Evolutionary conservation across 2,113 vertebrate species (phyloP).

Genomic region (Delphinapterus leucas): DNA sequence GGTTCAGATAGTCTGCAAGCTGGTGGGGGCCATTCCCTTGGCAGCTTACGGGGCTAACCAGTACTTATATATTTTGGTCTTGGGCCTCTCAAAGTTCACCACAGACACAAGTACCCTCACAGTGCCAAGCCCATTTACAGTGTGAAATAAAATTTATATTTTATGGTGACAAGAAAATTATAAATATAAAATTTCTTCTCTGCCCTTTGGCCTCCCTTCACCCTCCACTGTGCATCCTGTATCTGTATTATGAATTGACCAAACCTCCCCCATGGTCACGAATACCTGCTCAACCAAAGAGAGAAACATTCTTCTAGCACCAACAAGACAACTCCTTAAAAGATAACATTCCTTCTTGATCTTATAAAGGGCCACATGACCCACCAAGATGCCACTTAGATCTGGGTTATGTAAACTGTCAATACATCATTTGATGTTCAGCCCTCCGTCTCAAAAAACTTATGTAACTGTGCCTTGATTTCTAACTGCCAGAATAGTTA

Average conservation of each 20-base stretch:
- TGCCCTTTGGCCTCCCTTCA: slow-evolving; percentile 52
- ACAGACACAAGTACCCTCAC: slow-evolving; percentile 87
- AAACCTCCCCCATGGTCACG: not conserved
- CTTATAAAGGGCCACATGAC: not conserved
- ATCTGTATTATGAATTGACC: not conserved
- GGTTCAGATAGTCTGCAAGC: not conserved
- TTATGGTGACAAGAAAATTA: slow-evolving; percentile 9
- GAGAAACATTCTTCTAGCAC: not conserved
- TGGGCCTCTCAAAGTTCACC: slow-evolving; percentile 80
- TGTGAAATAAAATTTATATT: slow-evolving; percentile 9
- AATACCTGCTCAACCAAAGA: not conserved
- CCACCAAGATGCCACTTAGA: not conserved
- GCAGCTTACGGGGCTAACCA: slow-evolving; percentile 69
- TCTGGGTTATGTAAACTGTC: not conserved
- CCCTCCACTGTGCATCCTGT: not conserved
- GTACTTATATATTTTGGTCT: slow-evolving; percentile 59
- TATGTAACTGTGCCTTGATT: not conserved
- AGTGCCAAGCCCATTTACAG: slow-evolving; percentile 89
- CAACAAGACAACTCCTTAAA: not conserved
- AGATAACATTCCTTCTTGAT: not conserved
- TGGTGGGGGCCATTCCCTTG: not conserved
- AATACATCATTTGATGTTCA: not conserved
- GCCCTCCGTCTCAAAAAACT: not conserved
- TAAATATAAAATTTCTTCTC: not conserved
- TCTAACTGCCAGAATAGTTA: not conserved